phyloP scores from a whole-genome alignment of 2,888 invertebrate genomes.

The Ennomos fuscantarius region DNA sequence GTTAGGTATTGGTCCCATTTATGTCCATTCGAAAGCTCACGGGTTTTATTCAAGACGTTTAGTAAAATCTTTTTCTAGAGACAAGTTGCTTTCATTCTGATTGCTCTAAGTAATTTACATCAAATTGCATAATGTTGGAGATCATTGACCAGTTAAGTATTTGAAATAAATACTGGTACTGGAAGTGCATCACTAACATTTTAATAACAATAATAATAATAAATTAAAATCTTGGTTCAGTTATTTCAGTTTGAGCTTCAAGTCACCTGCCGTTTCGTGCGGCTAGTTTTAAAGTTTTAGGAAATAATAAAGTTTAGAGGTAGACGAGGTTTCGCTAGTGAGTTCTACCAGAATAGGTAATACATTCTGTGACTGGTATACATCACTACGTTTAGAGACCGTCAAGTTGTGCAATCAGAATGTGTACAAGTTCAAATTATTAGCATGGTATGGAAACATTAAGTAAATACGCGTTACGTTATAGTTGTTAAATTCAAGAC shows the following conservation, averaged over 20 bases:
- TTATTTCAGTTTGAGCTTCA: conserved; percentile 45
- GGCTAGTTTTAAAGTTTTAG: conserved; percentile 19
- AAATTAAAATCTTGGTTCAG: conserved; percentile 29
- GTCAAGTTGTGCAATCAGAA: conserved; percentile 71
- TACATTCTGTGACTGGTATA: conserved; percentile 3
- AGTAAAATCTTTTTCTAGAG: conserved; percentile 23
- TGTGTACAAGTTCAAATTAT: conserved; percentile 70
- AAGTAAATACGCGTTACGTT: conserved; percentile 49
- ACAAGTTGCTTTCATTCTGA: conserved; percentile 11
- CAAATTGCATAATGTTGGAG: not conserved
- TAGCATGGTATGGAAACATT: conserved; percentile 52
- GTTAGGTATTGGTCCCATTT: conserved; percentile 75
- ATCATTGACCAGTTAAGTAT: not conserved
- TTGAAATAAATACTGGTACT: not conserved
- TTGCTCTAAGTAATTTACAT: conserved; percentile 13
- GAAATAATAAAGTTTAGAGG: conserved; percentile 3
- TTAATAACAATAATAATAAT: too few species aligned
- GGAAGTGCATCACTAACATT: too few species aligned
- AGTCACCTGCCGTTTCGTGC: conserved; percentile 64
- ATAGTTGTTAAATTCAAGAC: conserved; percentile 65
- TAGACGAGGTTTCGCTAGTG: conserved; percentile 5
- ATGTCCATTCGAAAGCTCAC: conserved; percentile 59
- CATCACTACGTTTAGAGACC: conserved; percentile 19
- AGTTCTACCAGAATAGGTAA: conserved; percentile 10
- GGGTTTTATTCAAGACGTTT: conserved; percentile 29